Evolutionary conservation across 2,888 invertebrate genomes (phyloP).

Genomic region (Corbicula japonica): DNA sequence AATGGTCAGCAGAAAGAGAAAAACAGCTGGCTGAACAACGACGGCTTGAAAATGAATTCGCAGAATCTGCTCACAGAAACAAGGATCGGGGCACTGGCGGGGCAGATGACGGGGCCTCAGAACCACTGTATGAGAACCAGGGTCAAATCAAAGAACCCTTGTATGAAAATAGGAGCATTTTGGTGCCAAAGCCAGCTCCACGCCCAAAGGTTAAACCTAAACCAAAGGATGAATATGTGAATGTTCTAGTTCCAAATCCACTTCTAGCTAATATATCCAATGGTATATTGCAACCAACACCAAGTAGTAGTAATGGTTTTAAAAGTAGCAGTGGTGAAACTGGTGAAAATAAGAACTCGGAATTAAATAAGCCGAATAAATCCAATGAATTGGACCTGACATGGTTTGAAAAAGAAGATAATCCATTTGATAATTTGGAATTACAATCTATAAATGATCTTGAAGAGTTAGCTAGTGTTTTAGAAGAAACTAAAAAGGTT

Average conservation of each 20-base stretch:
- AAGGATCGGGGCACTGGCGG: constrained; percentile 38
- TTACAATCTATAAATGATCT: constrained; percentile 80
- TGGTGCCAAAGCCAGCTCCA: constrained; percentile 40
- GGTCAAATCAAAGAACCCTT: constrained; percentile 28
- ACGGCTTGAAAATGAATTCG: constrained; percentile 44
- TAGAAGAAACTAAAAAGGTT: constrained; percentile 48
- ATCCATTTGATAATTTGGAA: constrained; percentile 82
- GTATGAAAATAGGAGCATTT: constrained; percentile 47
- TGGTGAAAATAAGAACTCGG: not conserved
- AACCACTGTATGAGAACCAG: constrained; percentile 31
- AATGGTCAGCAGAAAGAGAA: constrained; percentile 80
- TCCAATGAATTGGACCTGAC: constrained; percentile 74
- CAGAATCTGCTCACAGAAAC: constrained; percentile 37
- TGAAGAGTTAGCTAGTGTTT: constrained; percentile 78
- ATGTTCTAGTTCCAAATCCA: constrained; percentile 63
- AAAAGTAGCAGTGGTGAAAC: constrained; percentile 9
- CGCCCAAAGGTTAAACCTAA: constrained; percentile 17
- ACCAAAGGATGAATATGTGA: constrained; percentile 35
- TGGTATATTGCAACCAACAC: constrained; percentile 75
- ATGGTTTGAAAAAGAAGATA: constrained; percentile 80
- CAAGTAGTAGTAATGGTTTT: constrained; percentile 49
- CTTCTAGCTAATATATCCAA: constrained; percentile 66
- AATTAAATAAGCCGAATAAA: constrained; percentile 5
- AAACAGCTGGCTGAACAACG: constrained; percentile 67
- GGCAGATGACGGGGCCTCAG: constrained; percentile 7